Evolutionary conservation across 2,797 vertebrate genomes (phyloP).

Genomic region (Chelon labrosus): DNA sequence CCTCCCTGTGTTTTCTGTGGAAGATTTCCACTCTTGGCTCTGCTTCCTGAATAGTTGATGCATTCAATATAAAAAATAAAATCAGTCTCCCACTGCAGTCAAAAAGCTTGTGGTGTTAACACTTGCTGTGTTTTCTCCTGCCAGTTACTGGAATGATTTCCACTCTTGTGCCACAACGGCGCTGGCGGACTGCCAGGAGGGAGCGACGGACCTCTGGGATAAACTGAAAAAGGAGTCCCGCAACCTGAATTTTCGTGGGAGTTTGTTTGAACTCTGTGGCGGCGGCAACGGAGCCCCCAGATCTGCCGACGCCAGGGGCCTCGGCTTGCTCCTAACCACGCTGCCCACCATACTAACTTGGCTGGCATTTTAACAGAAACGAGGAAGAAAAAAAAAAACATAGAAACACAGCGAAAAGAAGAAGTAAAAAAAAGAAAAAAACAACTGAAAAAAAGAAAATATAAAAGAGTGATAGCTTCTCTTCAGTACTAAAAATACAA

Average conservation of each 20-base stretch:
- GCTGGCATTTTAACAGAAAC: slow-evolving; percentile 88
- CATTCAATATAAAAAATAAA: slow-evolving; percentile 32
- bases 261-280: slow-evolving; percentile 97
- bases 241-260: slow-evolving; percentile 96
- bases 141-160: slow-evolving; percentile 98
- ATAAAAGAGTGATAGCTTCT: slow-evolving; percentile 43
- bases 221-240: slow-evolving; percentile 97
- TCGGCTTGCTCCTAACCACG: slow-evolving; percentile 85
- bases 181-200: slow-evolving; percentile 97
- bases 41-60: slow-evolving; percentile 18
- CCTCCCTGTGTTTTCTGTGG: slow-evolving; percentile 13
- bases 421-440: slow-evolving; percentile 20
- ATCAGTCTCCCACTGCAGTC: slow-evolving; percentile 42
- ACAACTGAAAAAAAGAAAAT: slow-evolving; percentile 36
- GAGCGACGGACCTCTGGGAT: slow-evolving; percentile 96
- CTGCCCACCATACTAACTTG: slow-evolving; percentile 91
- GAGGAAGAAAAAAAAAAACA: slow-evolving; percentile 34
- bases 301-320: slow-evolving; percentile 73
- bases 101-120: slow-evolving; percentile 44
- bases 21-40: slow-evolving; percentile 53
- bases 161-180: slow-evolving; percentile 95
- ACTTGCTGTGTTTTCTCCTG: slow-evolving; percentile 59
- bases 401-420: slow-evolving; percentile 25
- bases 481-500: slow-evolving; percentile 44
- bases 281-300: slow-evolving; percentile 84